phyloP scores from a whole-genome alignment of 2,113 vertebrate genomes.

The Carassius carassius region DNA sequence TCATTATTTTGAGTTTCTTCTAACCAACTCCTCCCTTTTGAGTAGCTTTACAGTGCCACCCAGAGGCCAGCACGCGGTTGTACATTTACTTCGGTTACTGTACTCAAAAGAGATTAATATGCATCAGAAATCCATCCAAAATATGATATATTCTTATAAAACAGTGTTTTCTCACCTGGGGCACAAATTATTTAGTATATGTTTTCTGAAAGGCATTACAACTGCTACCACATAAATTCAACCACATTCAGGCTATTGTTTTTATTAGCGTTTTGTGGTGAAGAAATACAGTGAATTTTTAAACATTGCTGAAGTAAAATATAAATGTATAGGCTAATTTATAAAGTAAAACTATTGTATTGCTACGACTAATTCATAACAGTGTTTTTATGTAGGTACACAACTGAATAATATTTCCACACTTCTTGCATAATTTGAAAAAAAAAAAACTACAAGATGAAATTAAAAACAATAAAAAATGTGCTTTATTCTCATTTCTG shows the following conservation, averaged over 20 bases:
- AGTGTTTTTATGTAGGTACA: neutral
- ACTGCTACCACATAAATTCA: neutral
- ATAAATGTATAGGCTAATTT: neutral
- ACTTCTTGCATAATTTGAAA: neutral
- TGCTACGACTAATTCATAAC: neutral
- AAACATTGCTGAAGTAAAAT: neutral
- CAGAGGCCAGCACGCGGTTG: neutral
- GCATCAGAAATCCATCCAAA: neutral
- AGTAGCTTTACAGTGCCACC: neutral
- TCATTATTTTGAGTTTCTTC: neutral
- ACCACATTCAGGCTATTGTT: neutral
- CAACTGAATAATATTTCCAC: neutral
- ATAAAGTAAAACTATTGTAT: neutral
- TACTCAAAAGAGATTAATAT: neutral
- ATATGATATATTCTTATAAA: neutral
- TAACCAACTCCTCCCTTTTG: conserved; percentile 30
- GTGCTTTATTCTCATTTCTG: neutral
- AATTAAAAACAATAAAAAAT: neutral
- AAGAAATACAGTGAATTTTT: neutral
- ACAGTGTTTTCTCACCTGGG: neutral
- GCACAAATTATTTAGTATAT: neutral
- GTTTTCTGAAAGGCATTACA: no score
- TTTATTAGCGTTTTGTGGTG: neutral
- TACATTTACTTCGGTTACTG: no score
- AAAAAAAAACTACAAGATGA: neutral